These are phyloP conservation scores for Stegana nigrithorax DNA, from an alignment of 2,888 invertebrate genomes.

Conservation along the genomic window DNA sequence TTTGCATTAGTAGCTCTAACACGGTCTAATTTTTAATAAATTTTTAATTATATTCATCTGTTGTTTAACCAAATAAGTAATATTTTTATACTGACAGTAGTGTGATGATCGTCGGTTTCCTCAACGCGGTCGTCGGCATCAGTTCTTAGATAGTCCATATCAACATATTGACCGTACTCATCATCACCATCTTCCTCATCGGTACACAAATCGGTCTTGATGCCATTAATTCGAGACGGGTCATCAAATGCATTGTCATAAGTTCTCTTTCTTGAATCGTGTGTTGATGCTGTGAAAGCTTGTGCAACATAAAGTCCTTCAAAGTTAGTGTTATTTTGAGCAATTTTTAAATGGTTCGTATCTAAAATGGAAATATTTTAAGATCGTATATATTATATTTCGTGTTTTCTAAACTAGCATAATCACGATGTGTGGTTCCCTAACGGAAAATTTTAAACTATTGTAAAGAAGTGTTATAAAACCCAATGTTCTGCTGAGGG, in stretches of 20 bases:
- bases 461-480: too few relatives aligned
- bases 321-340: not conserved
- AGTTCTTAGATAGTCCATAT: conserved; percentile 6
- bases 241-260: conserved; percentile 1
- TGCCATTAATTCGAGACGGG: too few relatives aligned
- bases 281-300: not conserved
- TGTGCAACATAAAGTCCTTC: not conserved
- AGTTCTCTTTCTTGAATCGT: not conserved
- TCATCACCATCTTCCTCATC: not conserved
- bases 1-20: not conserved
- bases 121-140: not conserved
- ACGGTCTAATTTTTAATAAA: not conserved
- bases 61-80: too few relatives aligned
- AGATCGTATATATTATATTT: not conserved
- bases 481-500: too few relatives aligned
- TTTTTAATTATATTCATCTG: not conserved
- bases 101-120: not conserved
- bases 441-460: too few relatives aligned
- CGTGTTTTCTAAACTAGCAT: too few relatives aligned
- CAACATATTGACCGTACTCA: conserved; percentile 4
- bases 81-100: too few relatives aligned
- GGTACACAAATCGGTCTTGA: too few relatives aligned
- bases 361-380: too few relatives aligned
- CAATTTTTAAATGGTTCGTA: too few relatives aligned
- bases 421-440: too few relatives aligned